Base-by-base conservation (phyloP, 1,140 invertebrate species). In the Papilio polytes region DNA sequence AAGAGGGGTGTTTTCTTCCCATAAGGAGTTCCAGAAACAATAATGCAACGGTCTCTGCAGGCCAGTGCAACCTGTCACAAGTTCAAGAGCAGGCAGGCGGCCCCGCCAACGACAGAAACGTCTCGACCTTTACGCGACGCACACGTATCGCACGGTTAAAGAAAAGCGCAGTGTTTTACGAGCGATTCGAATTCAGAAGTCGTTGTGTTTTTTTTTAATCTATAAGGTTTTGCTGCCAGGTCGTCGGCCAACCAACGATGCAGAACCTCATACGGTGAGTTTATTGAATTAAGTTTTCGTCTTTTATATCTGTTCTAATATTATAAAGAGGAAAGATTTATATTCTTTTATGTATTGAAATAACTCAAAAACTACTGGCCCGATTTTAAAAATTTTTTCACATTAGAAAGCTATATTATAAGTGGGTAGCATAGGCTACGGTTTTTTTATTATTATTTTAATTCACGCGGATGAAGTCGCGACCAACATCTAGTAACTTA, bases 231-330 rank as follows among this genome's bases (percentile, higher is more conserved):
- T 83, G 74, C 83, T 72, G 81, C 85, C 80, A 84, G 74, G 80
- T 82, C 84, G 81, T 83, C 83, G 82, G 80, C 83, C 82, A 84
- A 72, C 78, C 86, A 89, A 88, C 86, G 80, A 94, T 94, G 92
- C 90, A 91, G 89, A 92, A 92, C 87, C 81, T 91, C 74, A 81
- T 93, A 88, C 83, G 92, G 92, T 94, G 84, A 91, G 90, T 89
- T 85, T 80, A 72, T 80, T 63, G 46, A 15, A 41, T 44, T 7
- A 15, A 36, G 59, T 31, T 63, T 22, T 15, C 22, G 12, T 66
- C 10, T 31, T 66, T 15, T 36, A 6, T 36, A 36, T 26, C 26
- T 36, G 4, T 36, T 3, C 36, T 36, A 36, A 36, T 36, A 36
- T 36, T 36, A 36, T 36, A 36, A 36, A 36, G 36, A 36, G 36